phyloP scores from a whole-genome alignment of 2,797 vertebrate species.

The Semotilus atromaculatus region DNA sequence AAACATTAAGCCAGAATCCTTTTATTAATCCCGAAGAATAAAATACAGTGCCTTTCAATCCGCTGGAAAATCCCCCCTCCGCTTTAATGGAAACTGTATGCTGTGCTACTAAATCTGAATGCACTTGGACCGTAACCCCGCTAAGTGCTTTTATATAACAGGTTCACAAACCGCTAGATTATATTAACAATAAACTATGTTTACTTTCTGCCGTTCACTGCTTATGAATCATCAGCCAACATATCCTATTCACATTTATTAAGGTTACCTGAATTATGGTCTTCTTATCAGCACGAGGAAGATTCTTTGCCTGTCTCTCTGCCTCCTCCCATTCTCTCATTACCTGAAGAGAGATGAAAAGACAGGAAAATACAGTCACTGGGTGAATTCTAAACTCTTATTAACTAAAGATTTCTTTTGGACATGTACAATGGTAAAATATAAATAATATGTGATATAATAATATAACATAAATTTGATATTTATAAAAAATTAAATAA shows the following conservation, averaged over 20 bases:
- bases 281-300: slow-evolving; percentile 95
- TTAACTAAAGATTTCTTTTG: not conserved
- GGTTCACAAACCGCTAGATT: slow-evolving; percentile 4
- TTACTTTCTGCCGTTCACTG: not conserved
- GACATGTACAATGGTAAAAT: not conserved
- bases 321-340: slow-evolving; percentile 99
- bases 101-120: slow-evolving; percentile 1
- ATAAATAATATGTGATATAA: not conserved
- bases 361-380: not conserved
- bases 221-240: not conserved
- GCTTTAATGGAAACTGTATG: slow-evolving; percentile 4
- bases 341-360: slow-evolving; percentile 77
- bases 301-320: slow-evolving; percentile 92
- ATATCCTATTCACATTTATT: not conserved
- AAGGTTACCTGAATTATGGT: slow-evolving; percentile 93
- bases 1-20: slow-evolving; percentile 14
- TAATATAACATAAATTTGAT: not conserved
- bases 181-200: slow-evolving; percentile 5
- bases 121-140: not conserved
- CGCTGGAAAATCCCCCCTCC: not conserved
- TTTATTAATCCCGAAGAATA: slow-evolving; percentile 14
- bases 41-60: not conserved
- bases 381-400: not conserved
- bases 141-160: slow-evolving; percentile 35
- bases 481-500: not conserved